Base-by-base conservation (phyloP, 2,797 vertebrate species). In the Chiroxiphia lanceolata region DNA sequence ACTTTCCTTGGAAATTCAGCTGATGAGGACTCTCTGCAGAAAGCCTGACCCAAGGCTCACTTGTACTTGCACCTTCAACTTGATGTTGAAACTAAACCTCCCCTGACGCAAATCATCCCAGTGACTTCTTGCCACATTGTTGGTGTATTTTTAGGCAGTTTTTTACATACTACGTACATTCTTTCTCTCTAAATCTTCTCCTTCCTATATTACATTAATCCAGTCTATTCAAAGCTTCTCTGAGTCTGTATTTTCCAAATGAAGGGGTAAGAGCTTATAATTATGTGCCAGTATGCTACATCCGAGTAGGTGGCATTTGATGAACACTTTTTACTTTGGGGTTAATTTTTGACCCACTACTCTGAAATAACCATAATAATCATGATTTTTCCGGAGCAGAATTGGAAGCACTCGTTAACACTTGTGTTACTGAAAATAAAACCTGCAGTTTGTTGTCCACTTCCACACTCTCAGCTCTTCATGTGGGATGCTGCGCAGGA, bases 81-180 rank as follows among this genome's bases (percentile, higher is more conserved):
- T 31, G 45, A 13, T 38, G 27, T 54, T 27, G 36, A 51, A 90
- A 64, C 6, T 5, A 20, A n/a, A 53, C 50, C 44, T 59, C 7
- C 13, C 6, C 47, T 47, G 45, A 53, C 42, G 23, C 2, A 1
- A 27, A 31, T 48, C 51, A 36, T n/a, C 45, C 15, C 18, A 4
- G 7, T 34, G 23, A 22, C 17, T 38, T 69, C 47, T 69, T 64
- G 54, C 15, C 13, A 3, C 13, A 0, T 13, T 3, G 0, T 5
- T 27, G 13, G 3, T 65, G 29, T 64, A 47, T 71, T 74, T 74
- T 18, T 38, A 74, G 26, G 8, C 25, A 48, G 14, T 11, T 21
- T 83, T 40, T 21, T 34, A 8, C 40, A 16, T 38, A 53, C 5
- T 4, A 25, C 13, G 19, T 23, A 14, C 6, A 1, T 23, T 68